Evolutionary conservation across 2,888 invertebrate species (phyloP).

Genomic region (Ennomos fuscantarius): DNA sequence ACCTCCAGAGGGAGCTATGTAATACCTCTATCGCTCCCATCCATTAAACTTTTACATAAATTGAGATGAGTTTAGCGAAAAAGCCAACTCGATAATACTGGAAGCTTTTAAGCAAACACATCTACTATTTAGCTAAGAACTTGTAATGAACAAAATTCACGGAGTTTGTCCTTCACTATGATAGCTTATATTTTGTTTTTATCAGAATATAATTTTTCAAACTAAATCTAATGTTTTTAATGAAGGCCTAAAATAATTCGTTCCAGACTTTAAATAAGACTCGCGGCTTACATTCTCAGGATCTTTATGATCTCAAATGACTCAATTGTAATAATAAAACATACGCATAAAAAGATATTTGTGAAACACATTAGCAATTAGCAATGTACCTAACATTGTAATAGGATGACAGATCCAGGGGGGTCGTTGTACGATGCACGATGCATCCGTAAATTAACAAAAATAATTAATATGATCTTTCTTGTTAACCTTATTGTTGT

Average conservation of each 20-base stretch:
- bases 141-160: background rate
- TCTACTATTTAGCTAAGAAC: background rate
- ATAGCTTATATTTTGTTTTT: conserved; percentile 7
- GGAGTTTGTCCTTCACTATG: background rate
- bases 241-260: conserved; percentile 22
- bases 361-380: conserved; percentile 38
- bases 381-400: conserved; percentile 24
- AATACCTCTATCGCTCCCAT: conserved; percentile 37
- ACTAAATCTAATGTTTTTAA: no score
- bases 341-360: conserved; percentile 37
- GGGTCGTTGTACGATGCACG: conserved; percentile 45
- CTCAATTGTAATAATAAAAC: conserved; percentile 41
- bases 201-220: background rate
- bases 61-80: conserved; percentile 39
- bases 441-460: conserved; percentile 32
- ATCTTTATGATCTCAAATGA: conserved; percentile 36
- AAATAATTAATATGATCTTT: conserved; percentile 34
- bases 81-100: conserved; percentile 21
- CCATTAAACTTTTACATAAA: conserved; percentile 46
- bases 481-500: conserved; percentile 25
- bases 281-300: conserved; percentile 26
- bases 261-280: conserved; percentile 22
- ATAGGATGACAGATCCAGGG: conserved; percentile 30
- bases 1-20: conserved; percentile 53
- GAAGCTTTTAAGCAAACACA: conserved; percentile 18